Percentiles rank a stretch among this genome's conserved stretches.
These are phyloP conservation scores for Anastrepha ludens DNA, from an alignment of 1,140 invertebrate genomes.

Conservation along the genomic window DNA sequence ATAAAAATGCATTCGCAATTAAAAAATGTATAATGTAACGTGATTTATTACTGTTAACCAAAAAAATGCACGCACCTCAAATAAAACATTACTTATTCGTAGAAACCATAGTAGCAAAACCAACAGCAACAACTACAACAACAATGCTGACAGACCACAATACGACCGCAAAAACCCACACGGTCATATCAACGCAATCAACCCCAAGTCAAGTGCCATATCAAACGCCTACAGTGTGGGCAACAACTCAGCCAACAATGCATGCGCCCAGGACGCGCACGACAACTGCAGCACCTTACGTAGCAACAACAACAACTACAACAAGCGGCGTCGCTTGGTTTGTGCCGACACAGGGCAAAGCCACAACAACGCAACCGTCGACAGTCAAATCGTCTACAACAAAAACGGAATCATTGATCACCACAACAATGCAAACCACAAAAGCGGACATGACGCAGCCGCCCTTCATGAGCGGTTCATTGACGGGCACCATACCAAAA, in stretches of 20 bases:
- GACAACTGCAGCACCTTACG: background rate
- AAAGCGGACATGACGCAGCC: background rate
- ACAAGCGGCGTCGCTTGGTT: conserved; percentile 54
- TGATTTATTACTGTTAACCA: background rate
- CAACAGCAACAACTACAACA: background rate
- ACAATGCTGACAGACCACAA: background rate
- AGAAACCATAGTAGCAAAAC: conserved; percentile 51
- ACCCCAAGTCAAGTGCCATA: background rate
- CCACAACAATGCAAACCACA: background rate
- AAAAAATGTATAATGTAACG: no score
- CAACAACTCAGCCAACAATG: background rate
- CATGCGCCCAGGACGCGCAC: no score
- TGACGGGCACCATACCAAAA: conserved; percentile 9
- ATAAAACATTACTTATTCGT: background rate
- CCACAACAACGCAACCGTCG: background rate
- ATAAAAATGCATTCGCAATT: background rate
- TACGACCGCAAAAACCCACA: conserved; percentile 9
- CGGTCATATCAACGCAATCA: background rate
- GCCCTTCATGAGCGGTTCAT: background rate
- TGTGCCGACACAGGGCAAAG: conserved; percentile 16
- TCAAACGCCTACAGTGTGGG: background rate
- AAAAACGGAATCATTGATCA: conserved; percentile 4
- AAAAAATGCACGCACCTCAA: background rate
- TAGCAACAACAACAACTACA: conserved; percentile 18
- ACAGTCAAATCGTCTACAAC: background rate